These are phyloP conservation scores for Leptoclinus maculatus DNA, from an alignment of 2,797 vertebrate genomes.

Conservation along the genomic window DNA sequence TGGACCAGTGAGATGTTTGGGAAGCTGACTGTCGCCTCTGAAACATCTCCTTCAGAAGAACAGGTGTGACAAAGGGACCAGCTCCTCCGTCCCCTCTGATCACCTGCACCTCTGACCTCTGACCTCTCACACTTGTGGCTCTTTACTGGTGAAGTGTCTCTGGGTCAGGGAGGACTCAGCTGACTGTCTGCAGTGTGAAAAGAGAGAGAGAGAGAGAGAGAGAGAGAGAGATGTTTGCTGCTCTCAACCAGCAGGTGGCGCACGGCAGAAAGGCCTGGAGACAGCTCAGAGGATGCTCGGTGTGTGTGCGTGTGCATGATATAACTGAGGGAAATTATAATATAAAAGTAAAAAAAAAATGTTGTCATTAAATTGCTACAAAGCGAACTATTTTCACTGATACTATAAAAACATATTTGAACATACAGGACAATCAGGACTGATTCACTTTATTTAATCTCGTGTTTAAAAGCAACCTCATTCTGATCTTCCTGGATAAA, in stretches of 20 bases:
- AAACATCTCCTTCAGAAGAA: background rate
- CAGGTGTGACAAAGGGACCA: background rate
- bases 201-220: too few species aligned
- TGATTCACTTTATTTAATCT: background rate
- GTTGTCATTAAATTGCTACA: background rate
- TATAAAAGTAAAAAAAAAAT: too few species aligned
- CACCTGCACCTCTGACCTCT: constrained; percentile 34
- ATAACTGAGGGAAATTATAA: background rate
- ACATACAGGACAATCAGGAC: background rate
- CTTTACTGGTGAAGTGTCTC: constrained; percentile 28
- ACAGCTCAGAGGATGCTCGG: background rate
- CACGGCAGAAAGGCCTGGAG: background rate
- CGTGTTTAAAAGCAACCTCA: background rate
- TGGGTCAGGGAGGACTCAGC: constrained; percentile 17
- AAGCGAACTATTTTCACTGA: background rate
- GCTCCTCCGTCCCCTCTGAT: background rate
- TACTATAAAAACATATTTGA: background rate
- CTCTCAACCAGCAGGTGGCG: constrained; percentile 56
- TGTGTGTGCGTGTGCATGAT: background rate
- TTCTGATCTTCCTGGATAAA: background rate
- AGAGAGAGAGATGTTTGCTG: background rate
- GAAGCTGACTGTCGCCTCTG: background rate
- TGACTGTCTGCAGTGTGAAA: background rate
- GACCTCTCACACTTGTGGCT: constrained; percentile 21
- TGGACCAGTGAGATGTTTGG: background rate